phyloP scores from a whole-genome alignment of 2,797 vertebrate genomes.

The Gallinago solitaria region DNA sequence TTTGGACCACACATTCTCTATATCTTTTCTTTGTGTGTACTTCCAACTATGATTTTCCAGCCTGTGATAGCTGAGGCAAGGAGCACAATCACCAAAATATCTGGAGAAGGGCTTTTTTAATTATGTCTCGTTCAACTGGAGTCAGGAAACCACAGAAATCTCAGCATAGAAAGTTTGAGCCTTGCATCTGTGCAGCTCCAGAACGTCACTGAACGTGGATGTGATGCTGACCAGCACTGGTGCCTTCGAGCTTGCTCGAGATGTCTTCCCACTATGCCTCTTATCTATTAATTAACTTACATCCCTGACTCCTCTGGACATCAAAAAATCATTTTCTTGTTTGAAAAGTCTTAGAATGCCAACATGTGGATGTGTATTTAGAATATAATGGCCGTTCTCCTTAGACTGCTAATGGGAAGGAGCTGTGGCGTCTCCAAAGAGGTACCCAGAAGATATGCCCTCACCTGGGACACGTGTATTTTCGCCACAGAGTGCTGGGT shows the following conservation, averaged over 20 bases:
- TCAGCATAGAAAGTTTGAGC: background rate
- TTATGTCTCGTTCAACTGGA: background rate
- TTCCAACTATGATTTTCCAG: background rate
- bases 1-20: fast-evolving
- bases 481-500: background rate
- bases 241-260: background rate
- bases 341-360: background rate
- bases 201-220: fast-evolving
- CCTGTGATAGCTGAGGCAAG: background rate
- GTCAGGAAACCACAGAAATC: background rate
- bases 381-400: background rate
- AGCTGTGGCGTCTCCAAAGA: background rate
- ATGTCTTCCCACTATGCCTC: background rate
- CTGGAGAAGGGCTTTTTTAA: background rate
- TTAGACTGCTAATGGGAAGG: background rate
- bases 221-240: background rate
- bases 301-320: background rate
- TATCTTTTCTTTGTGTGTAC: background rate
- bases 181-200: background rate
- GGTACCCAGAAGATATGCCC: background rate
- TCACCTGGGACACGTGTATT: background rate
- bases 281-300: background rate
- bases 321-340: background rate
- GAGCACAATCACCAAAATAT: background rate
- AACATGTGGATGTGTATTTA: background rate